Conservation (phyloP, 2,113 vertebrate species). For the Syrmaticus mikado region DNA sequence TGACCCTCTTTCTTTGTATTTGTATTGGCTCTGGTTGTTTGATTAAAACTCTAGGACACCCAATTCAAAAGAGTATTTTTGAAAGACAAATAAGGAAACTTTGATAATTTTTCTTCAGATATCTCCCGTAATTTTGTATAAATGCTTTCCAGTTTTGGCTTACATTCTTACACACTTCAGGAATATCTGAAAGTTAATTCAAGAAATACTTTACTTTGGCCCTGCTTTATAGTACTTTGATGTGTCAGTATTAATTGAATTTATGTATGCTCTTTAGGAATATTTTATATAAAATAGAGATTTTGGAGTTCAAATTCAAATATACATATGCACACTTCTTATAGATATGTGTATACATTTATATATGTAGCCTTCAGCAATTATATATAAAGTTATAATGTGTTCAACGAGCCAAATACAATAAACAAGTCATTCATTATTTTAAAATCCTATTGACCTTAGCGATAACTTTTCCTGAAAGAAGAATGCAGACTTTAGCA, state of each 20-base stretch:
- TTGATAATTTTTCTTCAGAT: background rate
- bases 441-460: background rate
- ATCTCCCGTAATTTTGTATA: slow-evolving; percentile 22
- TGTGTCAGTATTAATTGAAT: slow-evolving; percentile 29
- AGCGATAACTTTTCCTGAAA: background rate
- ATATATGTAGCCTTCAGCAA: background rate
- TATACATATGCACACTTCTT: background rate
- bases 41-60: slow-evolving; percentile 7
- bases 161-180: background rate
- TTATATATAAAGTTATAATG: slow-evolving; percentile 19
- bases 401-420: background rate
- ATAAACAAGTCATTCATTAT: background rate
- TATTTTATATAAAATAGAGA: slow-evolving; percentile 42
- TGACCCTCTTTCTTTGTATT: background rate
- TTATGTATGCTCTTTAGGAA: slow-evolving; percentile 34
- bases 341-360: background rate
- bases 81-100: background rate
- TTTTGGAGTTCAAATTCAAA: slow-evolving; percentile 34
- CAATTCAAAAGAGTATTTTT: background rate
- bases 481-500: background rate
- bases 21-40: background rate
- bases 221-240: background rate
- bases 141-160: slow-evolving; percentile 48
- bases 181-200: slow-evolving; percentile 32
- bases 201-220: slow-evolving; percentile 52